Conservation (phyloP, 2,113 vertebrate genomes). For the Corapipo altera region DNA sequence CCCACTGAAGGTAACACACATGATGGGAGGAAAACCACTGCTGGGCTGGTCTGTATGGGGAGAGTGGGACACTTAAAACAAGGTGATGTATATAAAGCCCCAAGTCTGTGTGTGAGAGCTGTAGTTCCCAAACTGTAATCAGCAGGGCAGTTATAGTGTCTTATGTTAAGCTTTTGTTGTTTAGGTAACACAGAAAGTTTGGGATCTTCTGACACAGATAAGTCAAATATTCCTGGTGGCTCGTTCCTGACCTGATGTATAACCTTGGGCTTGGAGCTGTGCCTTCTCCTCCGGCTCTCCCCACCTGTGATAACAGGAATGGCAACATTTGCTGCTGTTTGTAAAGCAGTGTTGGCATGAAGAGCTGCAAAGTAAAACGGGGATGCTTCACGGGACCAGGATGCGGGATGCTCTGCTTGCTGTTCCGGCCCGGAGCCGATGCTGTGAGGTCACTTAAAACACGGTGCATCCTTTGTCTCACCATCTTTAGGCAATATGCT, state of each 20-base stretch:
- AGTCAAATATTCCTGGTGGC: neutral
- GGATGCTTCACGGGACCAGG: neutral
- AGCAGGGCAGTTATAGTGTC: rapidly evolving
- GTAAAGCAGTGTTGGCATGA: neutral
- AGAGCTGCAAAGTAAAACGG: neutral
- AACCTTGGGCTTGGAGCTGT: constrained; percentile 24
- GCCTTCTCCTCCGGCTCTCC: neutral
- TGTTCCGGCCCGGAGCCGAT: rapidly evolving
- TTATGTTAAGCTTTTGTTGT: neutral
- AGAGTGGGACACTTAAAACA: neutral
- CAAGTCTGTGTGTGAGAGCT: neutral
- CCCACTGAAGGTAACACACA: neutral
- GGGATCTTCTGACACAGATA: neutral
- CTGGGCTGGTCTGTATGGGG: neutral
- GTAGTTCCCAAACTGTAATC: neutral
- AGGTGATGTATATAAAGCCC: neutral
- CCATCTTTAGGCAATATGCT: neutral
- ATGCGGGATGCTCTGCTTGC: neutral
- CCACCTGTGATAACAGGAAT: neutral
- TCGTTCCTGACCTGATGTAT: neutral
- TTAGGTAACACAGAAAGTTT: neutral
- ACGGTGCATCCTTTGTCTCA: neutral
- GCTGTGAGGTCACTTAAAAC: neutral
- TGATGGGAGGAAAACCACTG: neutral
- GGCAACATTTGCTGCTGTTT: neutral